phyloP scores from a whole-genome alignment of 1,140 invertebrate species.

The Hyposmocoma kahamanoa region DNA sequence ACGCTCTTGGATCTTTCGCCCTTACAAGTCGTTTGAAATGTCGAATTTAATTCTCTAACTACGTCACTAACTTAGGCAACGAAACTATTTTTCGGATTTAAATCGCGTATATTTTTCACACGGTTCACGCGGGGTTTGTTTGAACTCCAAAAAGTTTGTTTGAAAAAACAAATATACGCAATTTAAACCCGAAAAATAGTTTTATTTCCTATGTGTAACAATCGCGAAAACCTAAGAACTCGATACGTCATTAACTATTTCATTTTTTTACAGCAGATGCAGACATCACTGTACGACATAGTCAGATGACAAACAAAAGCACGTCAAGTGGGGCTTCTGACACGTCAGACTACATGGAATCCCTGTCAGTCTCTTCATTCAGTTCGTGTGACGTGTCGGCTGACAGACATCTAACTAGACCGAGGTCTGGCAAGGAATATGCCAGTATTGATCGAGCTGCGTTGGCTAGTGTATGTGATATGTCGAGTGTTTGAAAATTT shows the following conservation, averaged over 20 bases:
- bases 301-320: slow-evolving; percentile 51
- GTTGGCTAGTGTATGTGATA: slow-evolving; percentile 43
- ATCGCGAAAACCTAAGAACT: too few relatives aligned
- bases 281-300: slow-evolving; percentile 71
- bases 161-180: too few relatives aligned
- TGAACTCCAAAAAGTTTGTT: too few relatives aligned
- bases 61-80: too few relatives aligned
- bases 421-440: slow-evolving; percentile 90
- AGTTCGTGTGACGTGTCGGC: slow-evolving; percentile 80
- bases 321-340: slow-evolving; percentile 89
- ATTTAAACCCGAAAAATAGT: too few relatives aligned
- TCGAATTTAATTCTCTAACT: too few relatives aligned
- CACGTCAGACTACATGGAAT: slow-evolving; percentile 91
- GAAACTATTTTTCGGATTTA: too few relatives aligned
- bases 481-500: not conserved
- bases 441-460: slow-evolving; percentile 83
- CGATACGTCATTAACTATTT: not conserved
- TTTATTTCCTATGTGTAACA: too few relatives aligned
- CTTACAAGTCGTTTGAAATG: too few relatives aligned
- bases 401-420: slow-evolving; percentile 81
- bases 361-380: slow-evolving; percentile 82
- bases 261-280: slow-evolving; percentile 27
- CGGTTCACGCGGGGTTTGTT: too few relatives aligned
- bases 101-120: too few relatives aligned
- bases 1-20: too few relatives aligned